Evolutionary conservation across 2,888 invertebrate genomes (phyloP).

Genomic region (Clanis bilineata): DNA sequence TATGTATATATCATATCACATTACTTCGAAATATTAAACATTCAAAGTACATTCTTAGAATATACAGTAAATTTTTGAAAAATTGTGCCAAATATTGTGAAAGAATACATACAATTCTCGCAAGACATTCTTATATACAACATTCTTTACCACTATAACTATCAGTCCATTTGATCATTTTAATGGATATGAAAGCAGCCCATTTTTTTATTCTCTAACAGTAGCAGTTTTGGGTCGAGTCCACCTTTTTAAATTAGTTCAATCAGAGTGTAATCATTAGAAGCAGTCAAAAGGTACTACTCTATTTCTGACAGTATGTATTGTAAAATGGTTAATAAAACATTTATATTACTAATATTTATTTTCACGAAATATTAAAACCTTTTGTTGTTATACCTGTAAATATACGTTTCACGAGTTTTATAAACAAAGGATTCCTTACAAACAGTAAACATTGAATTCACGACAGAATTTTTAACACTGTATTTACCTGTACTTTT

Average conservation of each 20-base stretch:
- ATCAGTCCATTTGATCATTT: slow-evolving; percentile 73
- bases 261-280: neutral
- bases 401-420: too few relatives aligned
- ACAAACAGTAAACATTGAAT: too few relatives aligned
- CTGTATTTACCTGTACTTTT: too few relatives aligned
- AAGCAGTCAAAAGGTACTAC: too few relatives aligned
- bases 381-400: too few relatives aligned
- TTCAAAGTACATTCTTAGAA: neutral
- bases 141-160: slow-evolving; percentile 61
- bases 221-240: neutral
- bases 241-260: neutral
- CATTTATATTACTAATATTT: too few relatives aligned
- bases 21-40: neutral
- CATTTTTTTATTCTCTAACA: neutral
- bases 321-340: too few relatives aligned
- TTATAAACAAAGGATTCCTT: too few relatives aligned
- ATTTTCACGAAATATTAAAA: too few relatives aligned
- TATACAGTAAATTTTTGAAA: slow-evolving; percentile 53
- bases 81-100: slow-evolving; percentile 55
- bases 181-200: slow-evolving; percentile 37
- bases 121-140: slow-evolving; percentile 33
- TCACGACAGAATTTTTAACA: too few relatives aligned
- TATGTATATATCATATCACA: too few relatives aligned
- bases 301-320: too few relatives aligned
- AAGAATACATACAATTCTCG: neutral